Evolutionary conservation across 2,113 vertebrate genomes (phyloP), one percentile per base, ranked within the genome.

Genomic region (Porphyrio hochstetteri): DNA sequence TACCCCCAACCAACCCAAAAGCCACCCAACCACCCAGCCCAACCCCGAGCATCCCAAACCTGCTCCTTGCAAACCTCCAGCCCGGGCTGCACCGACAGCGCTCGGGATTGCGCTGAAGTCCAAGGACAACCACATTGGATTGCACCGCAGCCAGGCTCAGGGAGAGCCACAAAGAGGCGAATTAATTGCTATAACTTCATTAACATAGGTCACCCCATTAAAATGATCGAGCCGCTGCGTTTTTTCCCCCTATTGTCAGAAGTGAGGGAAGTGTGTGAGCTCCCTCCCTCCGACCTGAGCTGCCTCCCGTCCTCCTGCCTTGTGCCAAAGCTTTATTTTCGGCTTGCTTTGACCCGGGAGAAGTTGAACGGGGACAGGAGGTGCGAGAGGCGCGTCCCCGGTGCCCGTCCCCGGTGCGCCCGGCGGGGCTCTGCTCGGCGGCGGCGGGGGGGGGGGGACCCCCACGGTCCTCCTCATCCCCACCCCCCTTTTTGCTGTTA

Each of bases 131-230:
- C 95, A 68, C 96, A 36, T 53, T 70, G 96, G 96, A 86, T 97
- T 81, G 75, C 64, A 93, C 44, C 60, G 40, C 97, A 94, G 92
- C 92, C 94, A 48, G 93, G 86, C 90, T 96, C 91, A 74, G 95
- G 72, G 97, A 91, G 84, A 92, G 93, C 95, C 96, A 97, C 96
- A 97, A 98, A 97, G 97, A 96, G 92, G 86, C 71, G 97, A 97
- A 97, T 97, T 98, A 97, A 98, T 97, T 97, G 96, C 97, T 96
- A 87, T 92, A 95, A 97, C 98, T 97, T 97, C 97, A 98, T 97
- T 97, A 97, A 97, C 97, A 96, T 97, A 95, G 97, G 96, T 97
- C 96, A 95, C 96, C 94, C 96, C 96, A 80, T 97, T 96, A 97
- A 95, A 97, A 92, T 44, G 94, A 96, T 87, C 6, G 96, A 96